phyloP scores from a whole-genome alignment of 2,888 invertebrate genomes.

The Drosophila leonis region DNA sequence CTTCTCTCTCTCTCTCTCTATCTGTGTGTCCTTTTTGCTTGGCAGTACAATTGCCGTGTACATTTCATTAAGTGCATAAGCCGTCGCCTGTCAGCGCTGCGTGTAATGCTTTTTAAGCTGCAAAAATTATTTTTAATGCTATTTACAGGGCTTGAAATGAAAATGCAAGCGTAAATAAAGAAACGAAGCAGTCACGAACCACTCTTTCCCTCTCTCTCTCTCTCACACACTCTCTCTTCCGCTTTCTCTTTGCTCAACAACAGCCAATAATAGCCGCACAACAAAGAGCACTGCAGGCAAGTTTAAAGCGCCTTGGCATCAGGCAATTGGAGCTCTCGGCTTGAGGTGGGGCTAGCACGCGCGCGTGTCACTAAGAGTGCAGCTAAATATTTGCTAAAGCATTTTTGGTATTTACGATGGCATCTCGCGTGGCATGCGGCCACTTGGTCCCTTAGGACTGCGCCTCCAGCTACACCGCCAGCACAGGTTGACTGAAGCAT shows the following conservation, averaged over 20 bases:
- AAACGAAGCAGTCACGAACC: slow-evolving; percentile 65
- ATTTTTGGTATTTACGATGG: slow-evolving; percentile 78
- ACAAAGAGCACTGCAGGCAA: slow-evolving; percentile 23
- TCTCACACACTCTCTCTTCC: background rate
- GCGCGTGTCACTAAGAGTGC: slow-evolving; percentile 72
- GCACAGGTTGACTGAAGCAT: slow-evolving; percentile 16
- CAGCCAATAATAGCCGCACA: slow-evolving; percentile 24
- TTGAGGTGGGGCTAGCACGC: slow-evolving; percentile 16
- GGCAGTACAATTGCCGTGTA: slow-evolving; percentile 75
- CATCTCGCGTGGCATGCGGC: slow-evolving; percentile 70
- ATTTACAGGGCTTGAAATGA: slow-evolving; percentile 75
- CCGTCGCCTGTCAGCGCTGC: slow-evolving; percentile 73
- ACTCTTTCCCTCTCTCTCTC: background rate
- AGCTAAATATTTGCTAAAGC: slow-evolving; percentile 77
- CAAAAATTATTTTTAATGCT: slow-evolving; percentile 80
- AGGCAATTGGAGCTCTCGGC: background rate
- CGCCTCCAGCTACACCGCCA: slow-evolving; percentile 28
- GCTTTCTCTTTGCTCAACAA: slow-evolving; percentile 9
- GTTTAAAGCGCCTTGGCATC: slow-evolving; percentile 36
- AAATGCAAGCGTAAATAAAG: slow-evolving; percentile 76
- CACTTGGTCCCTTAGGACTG: slow-evolving; percentile 42
- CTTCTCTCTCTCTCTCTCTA: background rate
- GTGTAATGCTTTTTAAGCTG: slow-evolving; percentile 71
- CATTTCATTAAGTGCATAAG: slow-evolving; percentile 82
- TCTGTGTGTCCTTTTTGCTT: slow-evolving; percentile 18